Evolutionary conservation across 2,797 vertebrate genomes (phyloP).

Genomic region (Pangasius larnaudii): DNA sequence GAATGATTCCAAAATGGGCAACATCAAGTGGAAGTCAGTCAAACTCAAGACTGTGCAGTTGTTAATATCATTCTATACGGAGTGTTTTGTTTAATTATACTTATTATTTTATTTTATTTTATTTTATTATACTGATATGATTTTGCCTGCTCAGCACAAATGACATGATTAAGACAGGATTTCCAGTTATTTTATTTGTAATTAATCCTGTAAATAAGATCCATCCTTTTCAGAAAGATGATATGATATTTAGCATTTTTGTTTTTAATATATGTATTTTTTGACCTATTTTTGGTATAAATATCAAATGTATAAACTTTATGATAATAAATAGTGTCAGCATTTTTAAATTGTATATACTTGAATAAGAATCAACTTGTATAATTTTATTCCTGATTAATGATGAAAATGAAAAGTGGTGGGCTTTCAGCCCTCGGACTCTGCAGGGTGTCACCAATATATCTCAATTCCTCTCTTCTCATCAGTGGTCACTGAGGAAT

Average conservation of each 20-base stretch:
- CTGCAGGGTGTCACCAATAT: not conserved
- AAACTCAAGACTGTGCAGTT: not conserved
- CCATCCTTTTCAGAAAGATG: not conserved
- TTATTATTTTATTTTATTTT: not conserved
- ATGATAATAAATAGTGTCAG: not conserved
- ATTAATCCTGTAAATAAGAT: not conserved
- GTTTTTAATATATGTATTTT: not conserved
- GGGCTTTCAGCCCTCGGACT: not conserved
- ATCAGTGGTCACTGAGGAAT: not conserved
- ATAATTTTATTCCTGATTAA: too few relatives aligned
- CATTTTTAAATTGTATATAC: not conserved
- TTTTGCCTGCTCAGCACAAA: not conserved
- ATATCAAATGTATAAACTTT: not conserved
- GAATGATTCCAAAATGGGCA: not conserved
- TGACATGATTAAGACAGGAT: not conserved
- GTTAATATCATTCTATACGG: not conserved
- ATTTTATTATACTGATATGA: not conserved
- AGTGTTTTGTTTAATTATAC: not conserved
- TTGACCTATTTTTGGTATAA: not conserved
- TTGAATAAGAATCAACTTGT: too few relatives aligned
- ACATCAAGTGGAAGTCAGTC: not conserved
- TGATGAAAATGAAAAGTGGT: not conserved
- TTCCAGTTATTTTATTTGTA: not conserved
- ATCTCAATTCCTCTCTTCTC: not conserved
- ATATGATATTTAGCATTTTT: too few relatives aligned